Conservation (phyloP, 1,140 invertebrate species). For the Platyscapa corneri region DNA sequence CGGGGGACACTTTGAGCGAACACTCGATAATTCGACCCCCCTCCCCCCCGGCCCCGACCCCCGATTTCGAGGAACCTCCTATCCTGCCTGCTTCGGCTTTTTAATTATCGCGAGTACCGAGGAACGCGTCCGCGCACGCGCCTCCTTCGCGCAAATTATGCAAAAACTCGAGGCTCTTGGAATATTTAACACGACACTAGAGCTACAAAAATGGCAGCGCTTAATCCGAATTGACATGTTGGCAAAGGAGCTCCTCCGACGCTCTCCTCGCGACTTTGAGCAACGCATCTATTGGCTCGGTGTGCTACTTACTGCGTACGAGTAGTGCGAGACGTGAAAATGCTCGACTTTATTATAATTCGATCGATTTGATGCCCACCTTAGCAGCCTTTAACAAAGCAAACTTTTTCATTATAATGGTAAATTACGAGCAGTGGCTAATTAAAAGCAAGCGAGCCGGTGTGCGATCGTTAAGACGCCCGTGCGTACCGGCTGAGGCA, state of each 20-base stretch:
- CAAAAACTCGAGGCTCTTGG: not conserved
- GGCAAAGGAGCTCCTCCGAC: no score
- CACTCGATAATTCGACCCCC: not conserved
- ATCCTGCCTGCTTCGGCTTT: no score
- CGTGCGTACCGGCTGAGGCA: not conserved
- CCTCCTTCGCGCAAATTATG: not conserved
- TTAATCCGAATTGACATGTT: not conserved
- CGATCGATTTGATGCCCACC: not conserved
- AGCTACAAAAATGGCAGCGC: not conserved
- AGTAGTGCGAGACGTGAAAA: no score
- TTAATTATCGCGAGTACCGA: no score
- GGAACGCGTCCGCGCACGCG: no score
- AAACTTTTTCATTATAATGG: not conserved
- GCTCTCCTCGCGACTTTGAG: no score
- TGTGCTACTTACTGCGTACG: no score
- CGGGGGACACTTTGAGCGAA: not conserved
- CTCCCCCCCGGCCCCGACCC: no score
- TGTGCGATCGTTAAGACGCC: no score
- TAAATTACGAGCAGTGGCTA: slow-evolving; percentile 2
- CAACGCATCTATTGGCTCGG: no score
- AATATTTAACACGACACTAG: not conserved
- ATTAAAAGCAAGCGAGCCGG: not conserved
- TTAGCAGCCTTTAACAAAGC: not conserved
- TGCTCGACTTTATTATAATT: no score
- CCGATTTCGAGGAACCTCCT: no score